phyloP scores from a whole-genome alignment of 35 echinoderm and acorn worm species.

The Acanthaster planci region DNA sequence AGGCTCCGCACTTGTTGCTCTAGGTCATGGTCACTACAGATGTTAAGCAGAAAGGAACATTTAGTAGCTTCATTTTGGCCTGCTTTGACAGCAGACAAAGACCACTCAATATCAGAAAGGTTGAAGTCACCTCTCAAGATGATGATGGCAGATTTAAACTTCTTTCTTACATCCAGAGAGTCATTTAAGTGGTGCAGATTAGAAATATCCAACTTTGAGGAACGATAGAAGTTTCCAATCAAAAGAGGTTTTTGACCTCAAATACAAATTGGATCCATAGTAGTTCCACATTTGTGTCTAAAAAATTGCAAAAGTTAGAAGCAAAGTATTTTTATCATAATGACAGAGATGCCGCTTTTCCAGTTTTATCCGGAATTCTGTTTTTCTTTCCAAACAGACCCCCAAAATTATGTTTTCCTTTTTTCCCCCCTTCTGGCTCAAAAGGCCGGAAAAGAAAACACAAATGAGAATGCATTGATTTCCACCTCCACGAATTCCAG shows the following conservation, averaged over 20 bases:
- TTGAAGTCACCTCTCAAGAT: constrained; percentile 54
- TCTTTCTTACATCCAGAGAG: constrained; percentile 21
- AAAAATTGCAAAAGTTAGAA: background rate
- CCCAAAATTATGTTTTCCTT: too few relatives aligned
- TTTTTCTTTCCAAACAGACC: too few relatives aligned
- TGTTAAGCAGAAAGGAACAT: constrained; percentile 51
- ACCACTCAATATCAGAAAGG: constrained; percentile 53
- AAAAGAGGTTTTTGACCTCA: constrained; percentile 44
- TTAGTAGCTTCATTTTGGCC: constrained; percentile 28
- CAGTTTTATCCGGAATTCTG: too few relatives aligned
- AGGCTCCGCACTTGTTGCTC: constrained; percentile 29
- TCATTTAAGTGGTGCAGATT: constrained; percentile 33
- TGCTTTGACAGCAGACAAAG: constrained; percentile 32
- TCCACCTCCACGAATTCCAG: too few relatives aligned
- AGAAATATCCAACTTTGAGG: constrained; percentile 14
- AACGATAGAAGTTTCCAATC: constrained; percentile 47
- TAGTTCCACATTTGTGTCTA: constrained; percentile 28
- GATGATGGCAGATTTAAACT: constrained; percentile 21
- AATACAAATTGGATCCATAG: constrained; percentile 39
- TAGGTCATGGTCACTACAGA: constrained; percentile 51
- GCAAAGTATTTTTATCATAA: constrained; percentile 30
- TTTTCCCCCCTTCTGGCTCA: too few relatives aligned
- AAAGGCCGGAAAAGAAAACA: too few relatives aligned
- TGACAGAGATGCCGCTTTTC: too few relatives aligned
- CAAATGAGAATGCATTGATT: too few relatives aligned